These are phyloP conservation scores for Macrosiphum euphorbiae DNA, from an alignment of 2,888 invertebrate genomes.

Conservation along the genomic window DNA sequence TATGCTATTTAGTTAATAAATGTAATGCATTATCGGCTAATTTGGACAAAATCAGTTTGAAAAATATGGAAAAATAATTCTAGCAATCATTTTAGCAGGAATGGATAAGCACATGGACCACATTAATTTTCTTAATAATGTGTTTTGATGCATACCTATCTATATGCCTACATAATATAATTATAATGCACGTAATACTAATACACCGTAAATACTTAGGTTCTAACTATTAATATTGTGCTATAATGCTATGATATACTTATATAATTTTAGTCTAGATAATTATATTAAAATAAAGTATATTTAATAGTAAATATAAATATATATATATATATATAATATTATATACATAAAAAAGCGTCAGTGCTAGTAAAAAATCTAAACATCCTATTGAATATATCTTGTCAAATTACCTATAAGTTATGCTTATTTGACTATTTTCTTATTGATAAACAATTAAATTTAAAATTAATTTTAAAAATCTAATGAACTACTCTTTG, in stretches of 20 bases:
- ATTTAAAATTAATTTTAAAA: slow-evolving; percentile 12
- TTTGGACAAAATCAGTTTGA: neutral
- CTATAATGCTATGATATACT: slow-evolving; percentile 34
- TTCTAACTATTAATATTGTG: slow-evolving; percentile 56
- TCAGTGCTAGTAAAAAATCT: slow-evolving; percentile 52
- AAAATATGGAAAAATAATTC: slow-evolving; percentile 16
- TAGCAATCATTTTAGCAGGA: slow-evolving; percentile 34
- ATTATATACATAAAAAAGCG: slow-evolving; percentile 14
- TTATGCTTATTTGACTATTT: slow-evolving; percentile 50
- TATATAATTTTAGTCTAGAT: slow-evolving; percentile 41
- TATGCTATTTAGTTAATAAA: neutral
- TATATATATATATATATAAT: slow-evolving; percentile 16
- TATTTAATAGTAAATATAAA: slow-evolving; percentile 15
- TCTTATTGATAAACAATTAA: neutral
- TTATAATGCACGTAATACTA: slow-evolving; percentile 44
- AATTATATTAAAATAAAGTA: slow-evolving; percentile 3
- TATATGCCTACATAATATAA: slow-evolving; percentile 25
- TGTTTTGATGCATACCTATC: slow-evolving; percentile 35
- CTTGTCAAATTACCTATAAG: slow-evolving; percentile 16
- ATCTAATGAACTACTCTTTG: slow-evolving; percentile 55
- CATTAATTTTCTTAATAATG: slow-evolving; percentile 30
- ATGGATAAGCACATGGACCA: slow-evolving; percentile 32
- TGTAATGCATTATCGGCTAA: neutral
- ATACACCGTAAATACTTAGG: slow-evolving; percentile 53
- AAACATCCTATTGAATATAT: slow-evolving; percentile 34